Percentiles rank a stretch among this genome's conserved stretches.
phyloP scores from a whole-genome alignment of 1,140 invertebrate genomes.

The Phthorimaea operculella region DNA sequence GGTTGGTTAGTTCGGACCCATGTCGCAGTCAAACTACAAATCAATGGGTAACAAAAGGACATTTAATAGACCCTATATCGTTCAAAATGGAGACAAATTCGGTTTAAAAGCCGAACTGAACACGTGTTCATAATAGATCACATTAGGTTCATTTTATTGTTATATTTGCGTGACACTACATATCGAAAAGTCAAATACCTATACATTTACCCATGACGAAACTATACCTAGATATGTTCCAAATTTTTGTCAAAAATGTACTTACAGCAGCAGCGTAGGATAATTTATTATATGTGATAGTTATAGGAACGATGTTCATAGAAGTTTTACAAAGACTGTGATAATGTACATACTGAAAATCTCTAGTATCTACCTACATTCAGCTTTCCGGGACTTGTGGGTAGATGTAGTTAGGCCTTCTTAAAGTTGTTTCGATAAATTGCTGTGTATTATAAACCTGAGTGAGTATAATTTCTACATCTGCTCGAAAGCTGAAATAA shows the following conservation, averaged over 20 bases:
- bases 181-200: conserved; percentile 5
- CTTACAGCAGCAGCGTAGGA: too few relatives aligned
- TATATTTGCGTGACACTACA: not conserved
- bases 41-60: conserved; percentile 26
- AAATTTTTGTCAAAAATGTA: too few relatives aligned
- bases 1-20: not conserved
- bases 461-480: conserved; percentile 19
- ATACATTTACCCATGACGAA: conserved; percentile 16
- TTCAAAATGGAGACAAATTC: conserved; percentile 59
- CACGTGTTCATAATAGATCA: conserved; percentile 9
- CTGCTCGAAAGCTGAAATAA: conserved; percentile 60
- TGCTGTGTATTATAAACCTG: too few relatives aligned
- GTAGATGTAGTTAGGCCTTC: too few relatives aligned
- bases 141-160: conserved; percentile 1
- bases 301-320: too few relatives aligned
- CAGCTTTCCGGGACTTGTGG: too few relatives aligned
- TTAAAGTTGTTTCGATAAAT: too few relatives aligned
- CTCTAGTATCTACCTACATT: too few relatives aligned
- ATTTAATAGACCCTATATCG: conserved; percentile 42
- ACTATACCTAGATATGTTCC: too few relatives aligned
- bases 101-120: conserved; percentile 42
- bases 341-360: too few relatives aligned
- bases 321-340: too few relatives aligned
- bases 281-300: too few relatives aligned
- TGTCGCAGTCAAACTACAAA: conserved; percentile 27